Evolutionary conservation across 2,113 vertebrate genomes (phyloP), one percentile per base, ranked within the genome.

Genomic region (Reinhardtius hippoglossoides): DNA sequence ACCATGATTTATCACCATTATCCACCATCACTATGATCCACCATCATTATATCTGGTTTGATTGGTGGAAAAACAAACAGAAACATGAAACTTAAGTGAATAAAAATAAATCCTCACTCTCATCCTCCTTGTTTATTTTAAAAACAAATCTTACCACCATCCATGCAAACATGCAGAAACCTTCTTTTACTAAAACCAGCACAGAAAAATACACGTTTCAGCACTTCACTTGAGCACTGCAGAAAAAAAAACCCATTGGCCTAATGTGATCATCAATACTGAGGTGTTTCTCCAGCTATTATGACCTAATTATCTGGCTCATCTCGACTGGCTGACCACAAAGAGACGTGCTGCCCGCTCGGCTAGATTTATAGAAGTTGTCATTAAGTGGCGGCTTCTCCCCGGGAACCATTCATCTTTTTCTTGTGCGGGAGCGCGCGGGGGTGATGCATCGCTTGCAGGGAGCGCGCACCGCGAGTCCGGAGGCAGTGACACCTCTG

Each of bases 321-420:
- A 93, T 95, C 93, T 94, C 93, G 92, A 95, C 86, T 94, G 90
- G 94, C 92, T 95, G 95, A 93, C 93, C 94, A 93, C 94, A 94
- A 86, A 92, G 87, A 91, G 87, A 92, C 92, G 83, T 80, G 85
- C 92, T 50, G 74, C 83, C 88, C 87, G 76, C 87, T 88, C 78
- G 86, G 88, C 87, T 88, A 93, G 87, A 94, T 95, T 94, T 94
- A 95, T 95, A 94, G 94, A 95, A 95, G 91, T 95, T 94, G 94
- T 93, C 93, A 94, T 95, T 95, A 95, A 95, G 92, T 90, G 94
- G 92, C 80, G 13, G 54, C 18, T 92, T 93, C 94, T 92, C 90
- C 82, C 31, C 65, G 69, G 48, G 80, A 83, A 24, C 89, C 92
- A 89, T 94, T 94, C 88, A 93, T 95, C 92, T 93, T 93, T 76